Percentiles rank a stretch among this genome's conserved stretches.
These are phyloP conservation scores for Cirrhinus mrigala DNA, from an alignment of 2,797 vertebrate species.

Conservation along the genomic window DNA sequence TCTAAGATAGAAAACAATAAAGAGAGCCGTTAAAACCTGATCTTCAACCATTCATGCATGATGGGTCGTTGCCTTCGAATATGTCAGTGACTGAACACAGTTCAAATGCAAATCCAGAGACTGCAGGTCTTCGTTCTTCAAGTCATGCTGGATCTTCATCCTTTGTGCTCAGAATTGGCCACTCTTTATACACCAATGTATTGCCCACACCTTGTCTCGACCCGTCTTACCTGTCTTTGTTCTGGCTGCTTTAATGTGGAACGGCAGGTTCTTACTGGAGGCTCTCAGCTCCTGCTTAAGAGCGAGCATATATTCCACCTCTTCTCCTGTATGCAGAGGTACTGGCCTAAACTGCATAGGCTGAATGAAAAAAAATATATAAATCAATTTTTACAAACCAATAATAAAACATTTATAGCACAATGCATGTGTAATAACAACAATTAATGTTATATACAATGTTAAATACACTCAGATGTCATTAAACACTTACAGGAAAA, in stretches of 20 bases:
- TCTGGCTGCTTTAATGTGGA: slow-evolving; percentile 77
- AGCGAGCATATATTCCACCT: slow-evolving; percentile 83
- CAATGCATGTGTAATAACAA: neutral
- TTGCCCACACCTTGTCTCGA: neutral
- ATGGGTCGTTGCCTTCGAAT: neutral
- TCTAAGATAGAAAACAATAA: slow-evolving; percentile 68
- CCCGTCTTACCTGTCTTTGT: slow-evolving; percentile 76
- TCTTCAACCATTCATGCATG: neutral
- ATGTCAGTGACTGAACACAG: neutral
- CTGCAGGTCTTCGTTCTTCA: neutral
- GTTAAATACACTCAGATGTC: neutral
- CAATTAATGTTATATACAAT: neutral
- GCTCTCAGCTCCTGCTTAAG: slow-evolving; percentile 84
- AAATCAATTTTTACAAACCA: neutral
- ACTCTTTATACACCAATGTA: neutral
- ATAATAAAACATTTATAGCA: neutral
- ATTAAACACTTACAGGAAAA: slow-evolving; percentile 60
- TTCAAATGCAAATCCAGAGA: slow-evolving; percentile 31
- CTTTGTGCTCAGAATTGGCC: neutral
- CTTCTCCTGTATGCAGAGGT: slow-evolving; percentile 80
- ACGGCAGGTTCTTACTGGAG: slow-evolving; percentile 80
- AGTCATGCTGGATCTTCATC: neutral
- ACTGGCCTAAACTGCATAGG: slow-evolving; percentile 78
- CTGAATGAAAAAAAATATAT: slow-evolving; percentile 59
- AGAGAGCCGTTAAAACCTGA: neutral